A percentile compares a stretch with the other conserved stretches of the same genome.
Conservation (phyloP, 2,113 vertebrate genomes). For the Salvelinus fontinalis region DNA sequence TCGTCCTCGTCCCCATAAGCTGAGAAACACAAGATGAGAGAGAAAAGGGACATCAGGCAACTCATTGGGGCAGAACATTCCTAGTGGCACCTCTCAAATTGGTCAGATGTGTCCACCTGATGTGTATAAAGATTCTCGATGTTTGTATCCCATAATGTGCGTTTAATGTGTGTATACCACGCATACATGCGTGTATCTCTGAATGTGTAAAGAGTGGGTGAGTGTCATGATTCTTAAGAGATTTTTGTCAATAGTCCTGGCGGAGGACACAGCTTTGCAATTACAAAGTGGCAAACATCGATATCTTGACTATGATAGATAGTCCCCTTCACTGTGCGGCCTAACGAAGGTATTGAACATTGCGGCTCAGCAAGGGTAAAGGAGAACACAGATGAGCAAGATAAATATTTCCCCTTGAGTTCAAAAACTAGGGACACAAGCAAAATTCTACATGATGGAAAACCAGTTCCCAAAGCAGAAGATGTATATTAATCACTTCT, state of each 20-base stretch:
- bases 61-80: slow-evolving; percentile 2
- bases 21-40: slow-evolving; percentile 72
- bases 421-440: slow-evolving; percentile 50
- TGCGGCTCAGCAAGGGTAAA: slow-evolving; percentile 61
- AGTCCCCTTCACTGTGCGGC: slow-evolving; percentile 61
- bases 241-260: slow-evolving; percentile 69
- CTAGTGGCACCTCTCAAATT: too few species aligned
- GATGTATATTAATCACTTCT: slow-evolving; percentile 32
- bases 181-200: slow-evolving; percentile 8
- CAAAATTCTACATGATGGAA: slow-evolving; percentile 33
- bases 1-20: slow-evolving; percentile 97
- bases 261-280: slow-evolving; percentile 66
- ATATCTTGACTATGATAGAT: slow-evolving; percentile 76
- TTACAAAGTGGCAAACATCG: slow-evolving; percentile 77
- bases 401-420: slow-evolving; percentile 46
- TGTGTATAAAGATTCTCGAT: neutral
- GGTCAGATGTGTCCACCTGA: neutral
- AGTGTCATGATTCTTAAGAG: slow-evolving; percentile 60
- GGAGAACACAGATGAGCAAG: slow-evolving; percentile 48
- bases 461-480: slow-evolving; percentile 13
- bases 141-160: too few species aligned
- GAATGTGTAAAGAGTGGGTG: slow-evolving; percentile 27
- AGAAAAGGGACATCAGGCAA: slow-evolving; percentile 30
- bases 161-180: neutral
- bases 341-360: slow-evolving; percentile 71